Conservation (phyloP, 2,797 vertebrate genomes). For the Morelia viridis region DNA sequence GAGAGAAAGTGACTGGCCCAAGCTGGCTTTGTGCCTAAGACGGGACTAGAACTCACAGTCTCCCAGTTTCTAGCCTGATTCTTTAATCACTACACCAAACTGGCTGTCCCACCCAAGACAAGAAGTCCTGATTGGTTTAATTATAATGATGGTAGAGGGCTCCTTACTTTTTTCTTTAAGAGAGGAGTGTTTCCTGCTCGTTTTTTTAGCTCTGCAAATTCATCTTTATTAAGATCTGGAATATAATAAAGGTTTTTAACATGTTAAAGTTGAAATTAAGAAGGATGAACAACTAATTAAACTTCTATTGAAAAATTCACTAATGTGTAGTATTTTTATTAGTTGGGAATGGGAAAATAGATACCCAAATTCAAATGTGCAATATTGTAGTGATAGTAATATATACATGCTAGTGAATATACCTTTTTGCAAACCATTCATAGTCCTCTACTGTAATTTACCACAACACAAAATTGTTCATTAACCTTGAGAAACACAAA, state of each 20-base stretch:
- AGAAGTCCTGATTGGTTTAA: background rate
- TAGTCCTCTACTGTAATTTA: background rate
- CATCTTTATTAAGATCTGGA: constrained; percentile 58
- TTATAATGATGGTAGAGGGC: background rate
- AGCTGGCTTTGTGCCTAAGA: background rate
- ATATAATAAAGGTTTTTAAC: constrained; percentile 36
- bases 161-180: constrained; percentile 53
- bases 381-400: background rate
- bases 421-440: background rate
- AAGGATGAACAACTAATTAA: background rate
- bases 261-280: background rate
- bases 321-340: background rate
- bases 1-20: background rate
- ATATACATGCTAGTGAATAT: background rate
- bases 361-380: background rate
- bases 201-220: constrained; percentile 21
- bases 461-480: background rate
- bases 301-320: background rate
- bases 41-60: background rate
- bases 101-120: background rate
- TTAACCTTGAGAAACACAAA: background rate
- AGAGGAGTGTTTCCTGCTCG: constrained; percentile 34
- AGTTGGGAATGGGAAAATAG: background rate
- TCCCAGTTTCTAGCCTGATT: background rate
- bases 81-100: background rate